Conservation (phyloP, 2,113 vertebrate genomes). For the Caloenas nicobarica region DNA sequence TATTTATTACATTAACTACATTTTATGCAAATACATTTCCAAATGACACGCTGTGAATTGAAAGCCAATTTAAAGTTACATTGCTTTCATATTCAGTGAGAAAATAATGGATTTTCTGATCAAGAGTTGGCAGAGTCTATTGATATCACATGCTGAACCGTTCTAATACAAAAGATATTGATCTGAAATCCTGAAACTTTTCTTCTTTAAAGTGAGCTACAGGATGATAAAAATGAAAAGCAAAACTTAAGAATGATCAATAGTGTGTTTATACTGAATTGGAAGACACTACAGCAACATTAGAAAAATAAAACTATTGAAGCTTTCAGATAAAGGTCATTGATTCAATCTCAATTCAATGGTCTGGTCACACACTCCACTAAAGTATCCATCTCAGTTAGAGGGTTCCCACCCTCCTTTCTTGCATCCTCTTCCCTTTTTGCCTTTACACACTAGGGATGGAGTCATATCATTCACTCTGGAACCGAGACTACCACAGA, state of each 20-base stretch:
- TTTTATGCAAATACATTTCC: neutral
- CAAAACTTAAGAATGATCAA: neutral
- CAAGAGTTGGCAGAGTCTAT: neutral
- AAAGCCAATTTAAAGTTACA: neutral
- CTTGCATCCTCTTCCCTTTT: neutral
- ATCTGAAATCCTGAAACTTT: neutral
- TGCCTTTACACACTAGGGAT: neutral
- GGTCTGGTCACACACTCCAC: neutral
- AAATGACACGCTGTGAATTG: neutral
- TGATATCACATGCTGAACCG: accelerated
- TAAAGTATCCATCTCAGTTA: neutral
- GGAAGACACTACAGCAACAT: neutral
- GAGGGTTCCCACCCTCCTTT: neutral
- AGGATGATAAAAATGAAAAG: neutral
- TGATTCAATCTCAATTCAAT: neutral
- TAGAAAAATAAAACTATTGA: neutral
- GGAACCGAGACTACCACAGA: neutral
- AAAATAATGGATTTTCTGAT: neutral
- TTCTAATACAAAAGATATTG: neutral
- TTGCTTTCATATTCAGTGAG: neutral
- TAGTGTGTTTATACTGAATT: neutral
- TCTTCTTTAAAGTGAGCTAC: neutral
- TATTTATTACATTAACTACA: neutral
- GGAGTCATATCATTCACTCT: neutral
- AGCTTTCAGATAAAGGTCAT: neutral